Percentiles rank a stretch among this genome's conserved stretches.
Conservation (phyloP, 2,113 vertebrate species). For the Onychostruthus taczanowskii region DNA sequence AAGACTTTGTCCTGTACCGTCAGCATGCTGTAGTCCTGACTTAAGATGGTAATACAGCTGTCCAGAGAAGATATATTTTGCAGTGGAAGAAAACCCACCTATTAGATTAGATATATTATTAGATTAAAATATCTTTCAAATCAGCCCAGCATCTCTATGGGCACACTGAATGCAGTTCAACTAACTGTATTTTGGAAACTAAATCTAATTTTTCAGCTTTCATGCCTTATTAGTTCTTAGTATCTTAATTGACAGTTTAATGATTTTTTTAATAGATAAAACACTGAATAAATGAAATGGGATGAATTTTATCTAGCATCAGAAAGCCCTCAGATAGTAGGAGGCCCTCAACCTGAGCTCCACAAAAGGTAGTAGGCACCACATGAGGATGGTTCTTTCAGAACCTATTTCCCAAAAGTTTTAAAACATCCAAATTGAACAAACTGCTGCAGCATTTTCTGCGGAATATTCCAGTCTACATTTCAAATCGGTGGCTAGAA, state of each 20-base stretch:
- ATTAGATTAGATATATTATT: background rate
- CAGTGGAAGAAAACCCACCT: background rate
- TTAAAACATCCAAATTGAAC: background rate
- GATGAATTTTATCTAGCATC: background rate
- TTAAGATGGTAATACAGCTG: background rate
- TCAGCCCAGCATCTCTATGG: background rate
- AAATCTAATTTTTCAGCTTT: background rate
- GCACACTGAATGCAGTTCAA: background rate
- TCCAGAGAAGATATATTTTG: background rate
- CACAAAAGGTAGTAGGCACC: rapidly evolving
- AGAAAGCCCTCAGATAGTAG: background rate
- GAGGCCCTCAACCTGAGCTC: background rate
- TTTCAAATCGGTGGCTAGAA: background rate
- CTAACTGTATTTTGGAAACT: background rate
- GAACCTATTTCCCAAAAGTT: background rate
- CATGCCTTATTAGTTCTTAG: background rate
- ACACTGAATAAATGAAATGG: background rate
- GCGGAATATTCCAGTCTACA: background rate
- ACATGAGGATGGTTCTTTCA: background rate
- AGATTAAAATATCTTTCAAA: background rate
- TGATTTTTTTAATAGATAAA: background rate
- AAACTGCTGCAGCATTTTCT: background rate
- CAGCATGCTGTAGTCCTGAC: background rate
- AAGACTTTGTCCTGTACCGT: background rate
- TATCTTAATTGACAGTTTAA: background rate